Percentiles rank a stretch among this genome's conserved stretches.
Evolutionary conservation across 1,140 invertebrate species (phyloP).

Genomic region (Heterodera carotae): DNA sequence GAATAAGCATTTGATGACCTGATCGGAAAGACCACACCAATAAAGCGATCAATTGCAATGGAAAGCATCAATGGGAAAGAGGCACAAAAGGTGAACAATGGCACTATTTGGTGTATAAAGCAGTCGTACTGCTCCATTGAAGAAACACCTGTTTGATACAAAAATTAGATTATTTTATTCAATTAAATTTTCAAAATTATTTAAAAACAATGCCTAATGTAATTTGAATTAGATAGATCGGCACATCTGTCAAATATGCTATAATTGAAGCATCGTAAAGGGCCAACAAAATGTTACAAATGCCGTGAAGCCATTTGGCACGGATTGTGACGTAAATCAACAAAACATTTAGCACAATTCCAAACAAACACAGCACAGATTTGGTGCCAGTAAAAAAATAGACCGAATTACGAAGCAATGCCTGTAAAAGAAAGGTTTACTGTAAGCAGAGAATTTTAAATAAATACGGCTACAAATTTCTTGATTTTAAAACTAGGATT

Average conservation of each 20-base stretch:
- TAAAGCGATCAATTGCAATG: conserved; percentile 18
- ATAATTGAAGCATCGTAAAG: conserved; percentile 21
- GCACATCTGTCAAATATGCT: background rate
- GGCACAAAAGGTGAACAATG: conserved; percentile 15
- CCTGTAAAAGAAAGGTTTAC: background rate
- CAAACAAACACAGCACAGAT: conserved; percentile 5
- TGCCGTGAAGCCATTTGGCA: conserved; percentile 23
- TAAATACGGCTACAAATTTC: no score
- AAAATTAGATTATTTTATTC: background rate
- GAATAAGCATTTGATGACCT: background rate
- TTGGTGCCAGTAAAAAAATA: conserved; percentile 12
- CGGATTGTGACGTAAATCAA: conserved; percentile 18
- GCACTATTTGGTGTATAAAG: conserved; percentile 9
- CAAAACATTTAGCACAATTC: conserved; percentile 11
- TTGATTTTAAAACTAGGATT: no score
- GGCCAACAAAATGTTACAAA: conserved; percentile 22
- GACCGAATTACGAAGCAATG: background rate
- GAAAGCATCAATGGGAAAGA: conserved; percentile 24
- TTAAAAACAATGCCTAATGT: background rate
- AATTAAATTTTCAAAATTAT: background rate
- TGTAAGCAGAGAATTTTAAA: no score
- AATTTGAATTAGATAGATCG: background rate
- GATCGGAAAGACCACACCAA: conserved; percentile 21
- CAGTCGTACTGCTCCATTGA: background rate
- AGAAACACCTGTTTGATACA: background rate